Evolutionary conservation across 2,888 invertebrate genomes (phyloP), one percentile per base, ranked within the genome.

Genomic region (Aricia artaxerxes): DNA sequence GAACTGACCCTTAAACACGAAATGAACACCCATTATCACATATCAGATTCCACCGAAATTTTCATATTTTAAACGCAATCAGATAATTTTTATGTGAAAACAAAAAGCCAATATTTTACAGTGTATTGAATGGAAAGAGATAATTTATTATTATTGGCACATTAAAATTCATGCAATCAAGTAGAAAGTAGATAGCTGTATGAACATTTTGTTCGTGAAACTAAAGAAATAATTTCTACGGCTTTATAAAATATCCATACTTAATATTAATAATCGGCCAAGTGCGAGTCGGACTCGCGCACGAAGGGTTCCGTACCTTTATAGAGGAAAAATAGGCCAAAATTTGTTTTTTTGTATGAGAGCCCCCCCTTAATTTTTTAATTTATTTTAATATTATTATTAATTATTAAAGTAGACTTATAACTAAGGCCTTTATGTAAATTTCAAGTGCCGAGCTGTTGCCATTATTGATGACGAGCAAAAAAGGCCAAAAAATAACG

Each of bases 41-140:
- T 57, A 76, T 76, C 76, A 35, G 76, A 76, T 76, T 76, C 53
- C 24, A 49, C 75, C 76, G 16, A 57, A 78, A 78, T 61, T 78
- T 78, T 78, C 64, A 78, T 78, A 69, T 78, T 78, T 69, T 49
- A 44, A 64, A 77, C 77, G 3, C 69, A 72, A 78, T 31, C 44
- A 49, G 40, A 31, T 76, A 24, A 75, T 75, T 44, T 75, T 75
- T 24, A 75, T 24, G 75, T 49, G 76, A 35, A 76, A 76, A 76
- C 53, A 35, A 76, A 76, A 76, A 75, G 76, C 53, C 73, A 69
- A 69, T 69, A 38, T 69, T 69, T 69, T 13, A 69, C 69, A 69
- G 69, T 35, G 69, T 69, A 69, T 69, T 69, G 69, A 38, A 69
- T 69, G 69, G 69, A 69, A 69, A 35, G 69, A 69, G 69, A 69